A percentile compares a stretch with the other conserved stretches of the same genome.
phyloP scores from a whole-genome alignment of 2,113 vertebrate genomes.

The Rhabdornis inornatus region DNA sequence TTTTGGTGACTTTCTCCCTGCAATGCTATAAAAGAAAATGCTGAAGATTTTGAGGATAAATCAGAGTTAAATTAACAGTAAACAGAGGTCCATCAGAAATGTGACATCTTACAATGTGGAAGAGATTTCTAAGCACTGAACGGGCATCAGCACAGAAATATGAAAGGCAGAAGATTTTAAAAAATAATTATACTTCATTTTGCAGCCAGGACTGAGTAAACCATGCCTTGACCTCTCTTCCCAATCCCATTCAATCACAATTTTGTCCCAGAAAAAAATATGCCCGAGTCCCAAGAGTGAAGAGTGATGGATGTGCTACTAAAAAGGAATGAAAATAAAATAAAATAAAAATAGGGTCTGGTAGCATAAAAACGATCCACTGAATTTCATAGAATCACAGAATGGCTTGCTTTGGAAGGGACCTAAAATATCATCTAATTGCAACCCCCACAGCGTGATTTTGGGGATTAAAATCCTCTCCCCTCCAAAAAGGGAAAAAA shows the following conservation, averaged over 20 bases:
- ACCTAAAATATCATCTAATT: neutral
- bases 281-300: neutral
- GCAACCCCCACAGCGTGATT: neutral
- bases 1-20: neutral
- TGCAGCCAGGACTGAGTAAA: neutral
- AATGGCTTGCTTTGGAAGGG: neutral
- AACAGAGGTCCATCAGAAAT: neutral
- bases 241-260: neutral
- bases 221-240: neutral
- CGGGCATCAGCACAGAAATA: neutral
- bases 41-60: neutral
- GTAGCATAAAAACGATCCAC: neutral
- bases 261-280: neutral
- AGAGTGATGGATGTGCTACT: neutral
- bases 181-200: neutral
- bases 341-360: neutral
- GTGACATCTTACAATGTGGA: fast-evolving
- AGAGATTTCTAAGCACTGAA: neutral
- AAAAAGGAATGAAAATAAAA: neutral
- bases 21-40: neutral
- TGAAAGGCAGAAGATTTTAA: neutral
- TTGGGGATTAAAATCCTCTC: neutral
- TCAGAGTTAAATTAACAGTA: neutral
- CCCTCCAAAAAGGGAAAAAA: neutral
- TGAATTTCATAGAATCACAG: neutral